Base-by-base conservation (phyloP, 2,113 vertebrate genomes). In the Apeltes quadracus region DNA sequence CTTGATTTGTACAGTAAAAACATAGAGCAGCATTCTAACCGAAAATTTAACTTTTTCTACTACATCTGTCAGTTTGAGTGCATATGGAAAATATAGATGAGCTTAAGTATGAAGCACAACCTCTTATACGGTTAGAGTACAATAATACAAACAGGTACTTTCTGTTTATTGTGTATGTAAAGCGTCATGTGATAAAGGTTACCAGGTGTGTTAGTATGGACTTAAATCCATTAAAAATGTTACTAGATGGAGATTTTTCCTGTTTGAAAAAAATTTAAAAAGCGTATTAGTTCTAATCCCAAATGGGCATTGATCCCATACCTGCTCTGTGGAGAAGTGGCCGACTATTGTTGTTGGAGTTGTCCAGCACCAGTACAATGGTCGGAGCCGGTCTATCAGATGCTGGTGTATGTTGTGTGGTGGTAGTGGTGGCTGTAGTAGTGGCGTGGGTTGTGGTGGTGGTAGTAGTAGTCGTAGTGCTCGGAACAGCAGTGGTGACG, bases 291-390 rank as follows among this genome's bases (percentile, higher is more conserved):
- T 22, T 7, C 36, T 34, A 9, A 57, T 34, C 55, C 32, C 29
- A 65, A 16, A n/a, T 23, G 20, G 18, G 23, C n/a, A 23, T 64
- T 53, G 12, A 15, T 1, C 18, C 55, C 34, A 0, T 84, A 94
- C 94, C 94, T 88, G 93, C 89, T 87, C 86, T 87, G 86, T 93
- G 90, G 14, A 91, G 88, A 48, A 12, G 41, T 16, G 87, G 85
- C 3, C 87, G 87, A 54, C 86, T 91, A 79, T 92, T 88, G 85
- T 90, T 92, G 58, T 93, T 91, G 20, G 84, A 91, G 83, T 93
- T 92, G 81, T 93, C 93, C 50, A 91, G 90, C 5, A 83, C 13
- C 7, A 92, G 64, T 46, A 93, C 44, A 13, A 92, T 89, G 2
- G 92, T 93, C 0, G 91, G 89, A 43, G 86, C 79, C 9, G 88